These are phyloP conservation scores for Mactromeris polynyma DNA, from an alignment of 2,888 invertebrate species.

Conservation along the genomic window DNA sequence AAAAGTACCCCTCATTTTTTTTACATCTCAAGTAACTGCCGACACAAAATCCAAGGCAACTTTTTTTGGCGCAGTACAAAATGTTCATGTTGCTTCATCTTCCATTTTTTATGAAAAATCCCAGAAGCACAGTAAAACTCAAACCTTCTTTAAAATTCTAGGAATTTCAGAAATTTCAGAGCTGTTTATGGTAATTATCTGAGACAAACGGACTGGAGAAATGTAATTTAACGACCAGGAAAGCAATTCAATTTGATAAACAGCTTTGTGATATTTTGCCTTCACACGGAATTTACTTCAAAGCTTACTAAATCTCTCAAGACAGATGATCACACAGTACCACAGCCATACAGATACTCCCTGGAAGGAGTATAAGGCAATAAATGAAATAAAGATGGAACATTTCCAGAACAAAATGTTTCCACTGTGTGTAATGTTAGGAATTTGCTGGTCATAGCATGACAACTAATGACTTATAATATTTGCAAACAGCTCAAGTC, in stretches of 20 bases:
- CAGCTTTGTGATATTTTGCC: background rate
- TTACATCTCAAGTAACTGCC: too few relatives aligned
- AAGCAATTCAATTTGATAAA: constrained; percentile 5
- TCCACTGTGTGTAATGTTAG: background rate
- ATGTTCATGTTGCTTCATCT: background rate
- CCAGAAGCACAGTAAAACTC: background rate
- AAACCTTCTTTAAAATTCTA: background rate
- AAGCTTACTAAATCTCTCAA: too few relatives aligned
- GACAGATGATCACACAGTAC: too few relatives aligned
- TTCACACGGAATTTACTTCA: background rate
- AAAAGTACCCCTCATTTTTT: too few relatives aligned
- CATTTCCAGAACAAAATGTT: background rate
- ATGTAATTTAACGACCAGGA: background rate
- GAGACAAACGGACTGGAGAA: background rate
- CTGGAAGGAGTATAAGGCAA: too few relatives aligned
- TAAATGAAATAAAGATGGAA: background rate
- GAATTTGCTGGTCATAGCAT: too few relatives aligned
- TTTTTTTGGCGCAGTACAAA: background rate
- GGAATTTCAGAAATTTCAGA: background rate
- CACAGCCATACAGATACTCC: too few relatives aligned
- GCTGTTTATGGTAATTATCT: background rate
- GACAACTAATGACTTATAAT: too few relatives aligned
- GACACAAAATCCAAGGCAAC: too few relatives aligned
- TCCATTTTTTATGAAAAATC: background rate
- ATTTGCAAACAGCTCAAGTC: too few relatives aligned